Evolutionary conservation across 2,113 vertebrate genomes (phyloP), one percentile per base, ranked within the genome.

Genomic region (Archocentrus centrarchus): DNA sequence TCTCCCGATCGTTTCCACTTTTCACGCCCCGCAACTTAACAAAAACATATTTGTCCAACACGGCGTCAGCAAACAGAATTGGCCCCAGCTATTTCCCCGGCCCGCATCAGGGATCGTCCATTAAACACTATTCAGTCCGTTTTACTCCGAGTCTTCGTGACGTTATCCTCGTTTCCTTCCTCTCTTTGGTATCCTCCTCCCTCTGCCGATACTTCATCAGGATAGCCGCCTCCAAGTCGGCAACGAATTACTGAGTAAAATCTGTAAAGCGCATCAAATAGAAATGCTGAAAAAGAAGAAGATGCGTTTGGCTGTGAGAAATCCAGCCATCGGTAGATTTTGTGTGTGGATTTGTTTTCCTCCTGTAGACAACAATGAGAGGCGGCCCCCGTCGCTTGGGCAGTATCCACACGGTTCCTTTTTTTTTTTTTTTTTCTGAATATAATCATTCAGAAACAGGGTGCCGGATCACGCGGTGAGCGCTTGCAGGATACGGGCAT

Each of bases 131-230:
- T 70, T 89, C 86, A 83, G 68, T 75, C 84, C 79, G 76, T 90
- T 91, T 93, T 88, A 88, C 91, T 89, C 91, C 77, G 90, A 82
- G 80, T 93, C 88, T 91, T 92, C 91, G 92, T 94, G 94, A 94
- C 92, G 93, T 93, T 85, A 91, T 94, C 88, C 88, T 86, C 86
- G 89, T 70, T 95, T 95, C 92, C 92, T 95, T 95, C 93, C 93
- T 94, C 89, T 79, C 87, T 85, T 32, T 62, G 91, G 91, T 81
- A 86, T 91, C 94, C 92, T 91, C 94, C 92, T 92, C 93, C 89
- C 89, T 92, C 90, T 64, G 66, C 87, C 77, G 90, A 89, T 88
- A 81, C 87, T 83, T 91, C 91, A 81, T 83, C 88, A 76, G 89
- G 79, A 86, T 91, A 63, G 79, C 86, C 82, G 80, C 89, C 89